Evolutionary conservation across 2,797 vertebrate genomes (phyloP), one percentile per base, ranked within the genome.

Genomic region (Limosa lapponica): DNA sequence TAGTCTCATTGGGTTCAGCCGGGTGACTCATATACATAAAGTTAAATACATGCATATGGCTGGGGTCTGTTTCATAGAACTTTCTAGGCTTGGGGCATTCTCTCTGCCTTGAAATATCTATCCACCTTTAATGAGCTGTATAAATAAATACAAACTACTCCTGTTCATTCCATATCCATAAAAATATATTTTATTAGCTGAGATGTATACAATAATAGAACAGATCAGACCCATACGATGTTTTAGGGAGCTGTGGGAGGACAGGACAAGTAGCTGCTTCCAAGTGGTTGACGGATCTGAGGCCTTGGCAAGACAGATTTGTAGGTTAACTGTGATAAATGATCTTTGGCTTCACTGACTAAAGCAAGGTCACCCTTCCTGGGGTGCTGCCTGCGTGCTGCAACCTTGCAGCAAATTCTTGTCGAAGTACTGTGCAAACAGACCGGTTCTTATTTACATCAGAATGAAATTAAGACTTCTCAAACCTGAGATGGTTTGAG

Each of bases 271-370:
- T 69, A 91, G 67, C 88, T 83, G 44, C 55, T 85, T 91, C 82
- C 72, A 90, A 89, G 62, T 54, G 57, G 41, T 15, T 96, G 92
- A 94, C 0, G 41, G 78, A 81, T 94, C 85, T 92, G 85, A 92
- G 75, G 80, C 64, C 58, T 62, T 5, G 2, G 74, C 70, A 80
- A 73, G 80, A 91, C 70, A 83, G 83, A 91, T 95, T 91, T 96
- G 88, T 91, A 88, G 85, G 90, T 95, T 96, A 95, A 94, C 71
- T 74, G 67, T 93, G 94, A 96, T 93, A 90, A 96, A 95, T 94
- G 94, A 70, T 97, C 89, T 96, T 89, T 94, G 94, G 77, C 91
- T 96, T 93, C 48, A 6, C 41, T 70, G 85, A 73, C 67, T 93
- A 74, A 94, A 94, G 74, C 58, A 3, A 96, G 86, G 94, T 96